phyloP scores from a whole-genome alignment of 2,797 vertebrate genomes.

The Crenichthys baileyi region DNA sequence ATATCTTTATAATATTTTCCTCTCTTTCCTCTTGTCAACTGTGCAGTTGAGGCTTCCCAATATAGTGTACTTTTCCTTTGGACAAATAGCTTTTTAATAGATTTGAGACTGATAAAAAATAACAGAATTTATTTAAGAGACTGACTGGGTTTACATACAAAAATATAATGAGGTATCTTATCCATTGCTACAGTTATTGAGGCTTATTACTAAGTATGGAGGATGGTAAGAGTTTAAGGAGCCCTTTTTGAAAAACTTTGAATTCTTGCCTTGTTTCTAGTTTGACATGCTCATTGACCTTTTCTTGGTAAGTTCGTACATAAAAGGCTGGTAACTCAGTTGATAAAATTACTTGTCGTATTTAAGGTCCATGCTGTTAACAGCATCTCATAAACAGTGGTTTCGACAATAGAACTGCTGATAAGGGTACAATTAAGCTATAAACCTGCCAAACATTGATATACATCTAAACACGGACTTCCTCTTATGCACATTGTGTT shows the following conservation, averaged over 20 bases:
- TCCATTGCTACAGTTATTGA: not conserved
- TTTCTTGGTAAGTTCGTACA: not conserved
- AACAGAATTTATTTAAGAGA: not conserved
- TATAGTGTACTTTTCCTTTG: not conserved
- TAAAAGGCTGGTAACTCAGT: not conserved
- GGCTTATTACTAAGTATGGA: not conserved
- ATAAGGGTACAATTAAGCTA: slow-evolving; percentile 53
- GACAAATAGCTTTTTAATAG: not conserved
- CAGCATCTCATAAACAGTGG: slow-evolving; percentile 38
- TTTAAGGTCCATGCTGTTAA: slow-evolving; percentile 1
- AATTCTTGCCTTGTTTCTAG: not conserved
- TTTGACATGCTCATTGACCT: not conserved
- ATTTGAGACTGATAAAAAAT: not conserved
- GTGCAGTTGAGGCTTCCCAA: not conserved
- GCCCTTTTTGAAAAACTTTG: not conserved
- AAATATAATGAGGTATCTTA: not conserved
- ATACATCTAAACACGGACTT: slow-evolving; percentile 60
- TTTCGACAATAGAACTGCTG: slow-evolving; percentile 64
- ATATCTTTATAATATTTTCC: not conserved
- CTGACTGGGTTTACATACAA: not conserved
- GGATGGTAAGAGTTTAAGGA: not conserved
- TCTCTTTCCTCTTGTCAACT: not conserved
- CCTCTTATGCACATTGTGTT: slow-evolving; percentile 64
- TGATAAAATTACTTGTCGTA: slow-evolving; percentile 2
- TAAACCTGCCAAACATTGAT: slow-evolving; percentile 72